Conservation (phyloP, 2,113 vertebrate genomes). For the Hemicordylus capensis region DNA sequence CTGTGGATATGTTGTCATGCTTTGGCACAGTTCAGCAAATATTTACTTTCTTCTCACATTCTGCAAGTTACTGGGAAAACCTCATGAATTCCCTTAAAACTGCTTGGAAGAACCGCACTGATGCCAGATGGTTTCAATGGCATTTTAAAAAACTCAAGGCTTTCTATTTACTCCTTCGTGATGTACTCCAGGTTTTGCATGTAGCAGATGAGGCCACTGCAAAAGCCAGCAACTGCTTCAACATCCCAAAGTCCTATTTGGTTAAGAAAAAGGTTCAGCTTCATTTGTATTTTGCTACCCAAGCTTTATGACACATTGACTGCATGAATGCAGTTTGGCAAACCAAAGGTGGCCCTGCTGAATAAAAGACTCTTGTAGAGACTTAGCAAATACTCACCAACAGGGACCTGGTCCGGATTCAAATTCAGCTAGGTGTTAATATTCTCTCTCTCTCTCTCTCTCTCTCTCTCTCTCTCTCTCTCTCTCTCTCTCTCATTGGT, state of each 20-base stretch:
- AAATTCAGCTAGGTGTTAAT: not conserved
- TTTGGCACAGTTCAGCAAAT: slow-evolving; percentile 26
- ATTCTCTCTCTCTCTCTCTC: no score
- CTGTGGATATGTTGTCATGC: slow-evolving; percentile 25
- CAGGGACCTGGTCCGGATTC: not conserved
- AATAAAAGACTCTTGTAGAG: not conserved
- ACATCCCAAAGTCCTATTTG: not conserved
- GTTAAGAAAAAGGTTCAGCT: not conserved
- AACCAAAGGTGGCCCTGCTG: no score
- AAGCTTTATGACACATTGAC: not conserved
- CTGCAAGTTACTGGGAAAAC: slow-evolving; percentile 30
- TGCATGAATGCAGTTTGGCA: not conserved
- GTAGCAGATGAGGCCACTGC: not conserved
- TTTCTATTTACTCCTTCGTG: slow-evolving; percentile 18
- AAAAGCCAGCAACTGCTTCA: not conserved
- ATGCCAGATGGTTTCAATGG: slow-evolving; percentile 30
- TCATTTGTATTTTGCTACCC: not conserved
- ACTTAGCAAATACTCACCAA: not conserved
- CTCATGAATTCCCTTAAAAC: slow-evolving; percentile 25
- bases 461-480: no score
- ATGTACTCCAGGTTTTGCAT: slow-evolving; percentile 1
- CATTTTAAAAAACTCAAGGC: not conserved
- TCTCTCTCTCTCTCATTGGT: no score
- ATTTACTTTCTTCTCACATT: slow-evolving; percentile 41
- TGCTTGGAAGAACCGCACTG: slow-evolving; percentile 13